Percentiles rank a stretch among this genome's conserved stretches.
Evolutionary conservation across 1,140 invertebrate species (phyloP).

Genomic region (Caerostris darwini): DNA sequence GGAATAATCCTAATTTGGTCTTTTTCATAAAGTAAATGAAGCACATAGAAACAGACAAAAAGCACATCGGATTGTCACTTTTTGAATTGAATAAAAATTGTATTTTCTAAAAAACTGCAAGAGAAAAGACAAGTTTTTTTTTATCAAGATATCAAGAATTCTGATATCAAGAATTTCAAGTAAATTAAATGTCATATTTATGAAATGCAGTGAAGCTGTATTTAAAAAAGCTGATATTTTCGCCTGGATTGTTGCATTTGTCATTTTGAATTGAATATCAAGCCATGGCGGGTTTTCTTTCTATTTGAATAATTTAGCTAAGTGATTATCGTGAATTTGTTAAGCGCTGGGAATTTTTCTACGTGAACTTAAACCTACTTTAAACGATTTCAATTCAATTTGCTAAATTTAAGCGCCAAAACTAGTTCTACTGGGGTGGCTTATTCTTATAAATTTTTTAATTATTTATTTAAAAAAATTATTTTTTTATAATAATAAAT

Average conservation of each 20-base stretch:
- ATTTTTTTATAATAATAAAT: no score
- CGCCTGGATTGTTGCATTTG: neutral
- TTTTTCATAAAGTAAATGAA: neutral
- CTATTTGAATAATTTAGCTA: neutral
- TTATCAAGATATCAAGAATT: no score
- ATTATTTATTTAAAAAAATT: no score
- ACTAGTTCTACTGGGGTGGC: no score
- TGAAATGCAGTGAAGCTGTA: neutral
- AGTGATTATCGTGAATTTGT: neutral
- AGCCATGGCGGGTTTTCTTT: neutral
- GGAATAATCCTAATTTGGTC: neutral
- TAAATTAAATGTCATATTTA: neutral
- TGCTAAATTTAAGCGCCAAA: no score
- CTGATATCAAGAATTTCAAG: slow-evolving; percentile 5
- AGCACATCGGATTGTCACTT: neutral
- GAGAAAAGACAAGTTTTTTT: neutral
- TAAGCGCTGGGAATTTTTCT: no score
- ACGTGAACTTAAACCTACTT: no score
- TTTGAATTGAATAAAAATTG: neutral
- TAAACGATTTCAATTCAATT: no score
- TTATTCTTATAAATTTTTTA: no score
- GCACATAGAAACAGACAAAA: neutral
- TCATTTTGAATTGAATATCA: neutral
- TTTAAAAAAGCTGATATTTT: neutral
- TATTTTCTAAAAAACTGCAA: neutral